Conservation (phyloP, 2,797 vertebrate species). For the Tadarida brasiliensis region DNA sequence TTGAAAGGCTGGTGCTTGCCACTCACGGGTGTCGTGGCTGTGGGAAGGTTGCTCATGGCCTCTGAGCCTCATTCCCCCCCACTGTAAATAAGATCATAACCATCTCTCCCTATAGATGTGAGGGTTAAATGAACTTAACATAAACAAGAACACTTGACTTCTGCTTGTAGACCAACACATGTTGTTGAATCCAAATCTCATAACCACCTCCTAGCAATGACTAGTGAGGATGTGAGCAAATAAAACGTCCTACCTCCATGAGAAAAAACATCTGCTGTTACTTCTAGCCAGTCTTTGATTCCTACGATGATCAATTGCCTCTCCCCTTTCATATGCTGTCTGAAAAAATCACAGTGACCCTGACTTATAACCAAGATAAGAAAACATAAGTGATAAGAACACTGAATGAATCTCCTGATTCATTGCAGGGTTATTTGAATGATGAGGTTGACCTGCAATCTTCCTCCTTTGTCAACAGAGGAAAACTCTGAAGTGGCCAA, state of each 20-base stretch:
- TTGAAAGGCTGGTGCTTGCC: neutral
- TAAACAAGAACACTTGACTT: constrained; percentile 7
- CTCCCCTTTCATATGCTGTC: neutral
- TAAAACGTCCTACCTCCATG: neutral
- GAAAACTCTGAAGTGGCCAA: constrained; percentile 31
- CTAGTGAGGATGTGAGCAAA: neutral
- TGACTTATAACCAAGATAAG: constrained; percentile 68
- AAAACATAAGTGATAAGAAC: constrained; percentile 24
- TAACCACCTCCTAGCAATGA: neutral
- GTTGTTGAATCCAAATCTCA: neutral
- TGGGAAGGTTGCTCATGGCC: neutral
- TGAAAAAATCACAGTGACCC: constrained; percentile 53
- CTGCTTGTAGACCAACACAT: neutral
- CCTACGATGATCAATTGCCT: constrained; percentile 50
- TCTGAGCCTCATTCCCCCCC: neutral
- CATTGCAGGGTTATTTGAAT: neutral
- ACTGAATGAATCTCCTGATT: neutral
- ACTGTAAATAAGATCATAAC: neutral
- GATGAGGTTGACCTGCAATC: neutral
- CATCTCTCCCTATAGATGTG: neutral
- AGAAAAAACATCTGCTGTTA: constrained; percentile 60
- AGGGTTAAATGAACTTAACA: constrained; percentile 1
- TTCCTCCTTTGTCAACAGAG: constrained; percentile 9
- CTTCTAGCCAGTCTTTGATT: constrained; percentile 30
- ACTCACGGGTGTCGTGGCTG: neutral